A percentile compares a stretch with the other conserved stretches of the same genome.
Conservation (phyloP, 2,113 vertebrate species). For the Pollimyrus isidori region DNA sequence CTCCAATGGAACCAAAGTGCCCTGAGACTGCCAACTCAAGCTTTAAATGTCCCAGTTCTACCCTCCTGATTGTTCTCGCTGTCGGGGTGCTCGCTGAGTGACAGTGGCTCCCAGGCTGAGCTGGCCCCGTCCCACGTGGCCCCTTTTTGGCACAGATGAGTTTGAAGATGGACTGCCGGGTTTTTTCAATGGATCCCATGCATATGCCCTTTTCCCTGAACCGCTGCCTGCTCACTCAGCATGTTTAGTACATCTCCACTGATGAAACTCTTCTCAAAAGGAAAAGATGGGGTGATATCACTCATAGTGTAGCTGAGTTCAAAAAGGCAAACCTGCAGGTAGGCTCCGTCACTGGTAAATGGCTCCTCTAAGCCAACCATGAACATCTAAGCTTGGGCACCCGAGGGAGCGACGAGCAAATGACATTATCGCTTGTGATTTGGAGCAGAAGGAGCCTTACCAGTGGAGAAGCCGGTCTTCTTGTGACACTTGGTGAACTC, state of each 20-base stretch:
- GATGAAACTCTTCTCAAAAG: background rate
- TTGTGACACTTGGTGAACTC: conserved; percentile 99
- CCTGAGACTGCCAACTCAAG: background rate
- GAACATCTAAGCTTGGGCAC: background rate
- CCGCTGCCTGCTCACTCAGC: background rate
- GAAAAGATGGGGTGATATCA: background rate
- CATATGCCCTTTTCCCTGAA: background rate
- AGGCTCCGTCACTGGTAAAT: background rate
- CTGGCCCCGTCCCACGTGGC: background rate
- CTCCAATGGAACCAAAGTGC: background rate
- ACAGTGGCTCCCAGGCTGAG: background rate
- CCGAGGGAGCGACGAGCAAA: background rate
- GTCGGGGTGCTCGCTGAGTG: background rate
- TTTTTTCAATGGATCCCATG: background rate
- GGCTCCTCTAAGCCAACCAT: background rate
- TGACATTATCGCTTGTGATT: background rate
- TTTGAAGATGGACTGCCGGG: background rate
- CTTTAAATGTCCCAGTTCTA: background rate
- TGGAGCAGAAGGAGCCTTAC: conserved; percentile 47
- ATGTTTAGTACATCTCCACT: background rate
- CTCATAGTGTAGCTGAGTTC: background rate
- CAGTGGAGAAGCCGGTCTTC: conserved; percentile 95
- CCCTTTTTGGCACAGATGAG: background rate
- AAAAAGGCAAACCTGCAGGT: background rate
- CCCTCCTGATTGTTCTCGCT: background rate